These are phyloP conservation scores for Siphamia tubifer DNA, from an alignment of 2,113 vertebrate genomes.

Conservation along the genomic window DNA sequence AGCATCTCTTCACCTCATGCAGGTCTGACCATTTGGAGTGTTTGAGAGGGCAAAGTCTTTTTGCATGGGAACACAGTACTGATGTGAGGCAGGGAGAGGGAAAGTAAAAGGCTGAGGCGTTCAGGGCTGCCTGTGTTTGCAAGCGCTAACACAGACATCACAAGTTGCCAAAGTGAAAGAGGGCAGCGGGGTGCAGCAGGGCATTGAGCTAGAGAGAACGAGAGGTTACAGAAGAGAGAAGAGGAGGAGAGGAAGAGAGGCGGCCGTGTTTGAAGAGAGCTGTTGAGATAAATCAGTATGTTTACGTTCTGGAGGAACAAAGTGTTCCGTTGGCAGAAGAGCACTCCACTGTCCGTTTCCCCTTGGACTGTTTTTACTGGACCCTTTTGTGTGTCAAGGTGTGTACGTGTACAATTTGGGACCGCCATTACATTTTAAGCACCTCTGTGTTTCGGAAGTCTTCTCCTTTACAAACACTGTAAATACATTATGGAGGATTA, in stretches of 20 bases:
- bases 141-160: slow-evolving; percentile 66
- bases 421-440: slow-evolving; percentile 31
- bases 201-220: slow-evolving; percentile 55
- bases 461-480: slow-evolving; percentile 9
- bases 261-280: slow-evolving; percentile 70
- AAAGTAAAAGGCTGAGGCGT: slow-evolving; percentile 14
- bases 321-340: slow-evolving; percentile 79
- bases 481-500: slow-evolving; percentile 12
- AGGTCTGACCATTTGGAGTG: slow-evolving; percentile 9
- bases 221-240: slow-evolving; percentile 39
- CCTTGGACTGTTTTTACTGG: slow-evolving; percentile 59
- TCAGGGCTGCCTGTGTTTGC: slow-evolving; percentile 32
- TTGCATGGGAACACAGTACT: slow-evolving; percentile 5
- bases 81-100: background rate
- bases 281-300: slow-evolving; percentile 80
- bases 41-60: slow-evolving; percentile 20
- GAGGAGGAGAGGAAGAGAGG: slow-evolving; percentile 56
- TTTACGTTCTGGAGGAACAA: slow-evolving; percentile 80
- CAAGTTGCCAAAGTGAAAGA: slow-evolving; percentile 52
- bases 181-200: slow-evolving; percentile 56
- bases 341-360: slow-evolving; percentile 69
- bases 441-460: slow-evolving; percentile 33
- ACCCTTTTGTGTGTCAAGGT: slow-evolving; percentile 25
- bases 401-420: slow-evolving; percentile 12
- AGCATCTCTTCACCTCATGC: slow-evolving; percentile 34